These are phyloP conservation scores for Ascidia mentula DNA, from an alignment of 23 tunicate genomes.

Conservation along the genomic window DNA sequence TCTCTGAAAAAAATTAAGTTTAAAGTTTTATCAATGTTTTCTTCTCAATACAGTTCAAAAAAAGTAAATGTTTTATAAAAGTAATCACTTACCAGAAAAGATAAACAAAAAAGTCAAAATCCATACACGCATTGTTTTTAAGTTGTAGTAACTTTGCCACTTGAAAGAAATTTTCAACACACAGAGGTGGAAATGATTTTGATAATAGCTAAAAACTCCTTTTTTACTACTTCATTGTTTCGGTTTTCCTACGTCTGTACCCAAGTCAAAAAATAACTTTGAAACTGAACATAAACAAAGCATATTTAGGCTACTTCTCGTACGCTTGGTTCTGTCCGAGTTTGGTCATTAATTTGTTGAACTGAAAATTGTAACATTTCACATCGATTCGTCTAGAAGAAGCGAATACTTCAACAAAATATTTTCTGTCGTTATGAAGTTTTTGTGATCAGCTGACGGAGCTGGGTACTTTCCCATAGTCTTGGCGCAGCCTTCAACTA, in stretches of 20 bases:
- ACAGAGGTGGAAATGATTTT: no score
- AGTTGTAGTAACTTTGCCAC: neutral
- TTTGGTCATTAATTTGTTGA: no score
- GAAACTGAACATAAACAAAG: neutral
- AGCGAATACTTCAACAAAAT: neutral
- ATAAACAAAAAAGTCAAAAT: neutral
- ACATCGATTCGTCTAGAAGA: neutral
- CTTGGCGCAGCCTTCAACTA: neutral
- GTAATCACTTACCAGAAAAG: neutral
- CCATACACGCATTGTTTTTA: neutral
- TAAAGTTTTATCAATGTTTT: no score
- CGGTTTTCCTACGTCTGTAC: neutral
- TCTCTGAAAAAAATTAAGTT: neutral
- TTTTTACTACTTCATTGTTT: no score
- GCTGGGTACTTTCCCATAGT: neutral
- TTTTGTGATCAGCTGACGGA: conserved; percentile 1
- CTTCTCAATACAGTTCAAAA: no score
- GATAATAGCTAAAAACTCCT: no score
- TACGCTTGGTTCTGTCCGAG: no score
- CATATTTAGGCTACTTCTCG: no score
- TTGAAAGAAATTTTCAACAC: neutral
- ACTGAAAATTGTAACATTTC: neutral
- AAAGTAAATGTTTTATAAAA: neutral
- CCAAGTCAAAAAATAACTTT: neutral
- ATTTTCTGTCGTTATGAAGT: neutral